These are phyloP conservation scores for Gambusia yucatana DNA, from an alignment of 2,797 vertebrate species.

Conservation along the genomic window DNA sequence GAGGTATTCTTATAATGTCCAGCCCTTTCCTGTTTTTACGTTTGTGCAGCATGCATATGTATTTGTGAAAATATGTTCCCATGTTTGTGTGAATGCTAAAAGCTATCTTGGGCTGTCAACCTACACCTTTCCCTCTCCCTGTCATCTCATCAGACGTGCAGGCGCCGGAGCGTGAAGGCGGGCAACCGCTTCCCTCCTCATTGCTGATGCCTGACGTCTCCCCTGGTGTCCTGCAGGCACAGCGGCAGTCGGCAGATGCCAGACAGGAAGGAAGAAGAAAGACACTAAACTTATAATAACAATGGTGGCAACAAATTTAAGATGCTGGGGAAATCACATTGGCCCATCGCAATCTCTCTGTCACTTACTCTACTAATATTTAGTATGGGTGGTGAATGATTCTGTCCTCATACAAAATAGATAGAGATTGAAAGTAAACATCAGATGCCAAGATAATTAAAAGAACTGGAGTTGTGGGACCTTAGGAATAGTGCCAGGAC, in stretches of 20 bases:
- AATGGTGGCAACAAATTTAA: conserved; percentile 51
- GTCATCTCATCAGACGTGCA: conserved; percentile 67
- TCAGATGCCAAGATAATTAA: conserved; percentile 14
- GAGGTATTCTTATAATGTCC: conserved; percentile 13
- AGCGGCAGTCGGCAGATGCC: conserved; percentile 55
- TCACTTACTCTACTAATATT: conserved; percentile 49
- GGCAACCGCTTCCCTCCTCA: conserved; percentile 53
- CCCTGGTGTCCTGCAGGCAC: conserved; percentile 69
- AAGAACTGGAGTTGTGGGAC: not conserved
- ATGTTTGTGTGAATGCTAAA: conserved; percentile 44
- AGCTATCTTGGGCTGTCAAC: conserved; percentile 64
- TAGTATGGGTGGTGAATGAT: conserved; percentile 10
- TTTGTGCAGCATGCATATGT: conserved; percentile 30
- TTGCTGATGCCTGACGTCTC: conserved; percentile 64
- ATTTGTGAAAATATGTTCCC: conserved; percentile 43
- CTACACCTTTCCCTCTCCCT: conserved; percentile 74
- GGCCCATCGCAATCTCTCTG: conserved; percentile 42
- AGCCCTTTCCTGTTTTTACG: conserved; percentile 13
- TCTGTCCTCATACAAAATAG: conserved; percentile 17
- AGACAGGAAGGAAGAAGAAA: conserved; percentile 49
- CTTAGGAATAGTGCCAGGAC: conserved; percentile 29
- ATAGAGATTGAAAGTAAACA: conserved; percentile 24
- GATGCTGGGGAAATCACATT: conserved; percentile 22
- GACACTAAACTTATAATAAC: conserved; percentile 63
- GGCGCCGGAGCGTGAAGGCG: conserved; percentile 63